Percentiles rank a stretch among this genome's conserved stretches.
Conservation (phyloP, 2,888 invertebrate species). For the Doris montereyensis region DNA sequence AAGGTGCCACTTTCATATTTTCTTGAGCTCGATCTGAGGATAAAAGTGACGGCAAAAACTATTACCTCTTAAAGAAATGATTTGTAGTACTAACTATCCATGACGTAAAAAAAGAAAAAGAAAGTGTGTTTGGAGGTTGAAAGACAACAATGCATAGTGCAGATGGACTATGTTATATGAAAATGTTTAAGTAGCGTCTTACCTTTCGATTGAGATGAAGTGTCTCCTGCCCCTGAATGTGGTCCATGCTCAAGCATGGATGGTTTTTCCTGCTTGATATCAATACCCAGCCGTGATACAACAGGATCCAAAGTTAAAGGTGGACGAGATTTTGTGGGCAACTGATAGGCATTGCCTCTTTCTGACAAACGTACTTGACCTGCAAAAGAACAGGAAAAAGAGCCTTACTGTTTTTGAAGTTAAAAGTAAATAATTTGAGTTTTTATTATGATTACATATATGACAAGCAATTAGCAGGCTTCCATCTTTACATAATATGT, state of each 20-base stretch:
- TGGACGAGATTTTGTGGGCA: conserved; percentile 46
- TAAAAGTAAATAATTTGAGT: background rate
- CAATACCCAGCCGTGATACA: conserved; percentile 65
- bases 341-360: conserved; percentile 48
- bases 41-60: too few species aligned
- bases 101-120: too few species aligned
- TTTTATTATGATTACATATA: too few species aligned
- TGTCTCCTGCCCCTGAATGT: conserved; percentile 28
- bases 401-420: too few species aligned
- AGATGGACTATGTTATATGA: too few species aligned
- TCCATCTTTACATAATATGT: too few species aligned
- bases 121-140: too few species aligned
- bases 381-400: conserved; percentile 44
- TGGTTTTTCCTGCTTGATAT: conserved; percentile 65
- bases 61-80: too few species aligned
- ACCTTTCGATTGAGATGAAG: too few species aligned
- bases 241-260: conserved; percentile 50
- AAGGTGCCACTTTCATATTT: conserved; percentile 42
- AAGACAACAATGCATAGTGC: too few species aligned
- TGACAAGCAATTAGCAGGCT: background rate
- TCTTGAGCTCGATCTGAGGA: conserved; percentile 35
- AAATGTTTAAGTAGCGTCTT: too few species aligned
- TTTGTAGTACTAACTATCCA: too few species aligned
- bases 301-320: conserved; percentile 60
- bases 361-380: conserved; percentile 63